Evolutionary conservation across 2,888 invertebrate genomes (phyloP), one percentile per base, ranked within the genome.

Genomic region (Trichopoda pennipes): DNA sequence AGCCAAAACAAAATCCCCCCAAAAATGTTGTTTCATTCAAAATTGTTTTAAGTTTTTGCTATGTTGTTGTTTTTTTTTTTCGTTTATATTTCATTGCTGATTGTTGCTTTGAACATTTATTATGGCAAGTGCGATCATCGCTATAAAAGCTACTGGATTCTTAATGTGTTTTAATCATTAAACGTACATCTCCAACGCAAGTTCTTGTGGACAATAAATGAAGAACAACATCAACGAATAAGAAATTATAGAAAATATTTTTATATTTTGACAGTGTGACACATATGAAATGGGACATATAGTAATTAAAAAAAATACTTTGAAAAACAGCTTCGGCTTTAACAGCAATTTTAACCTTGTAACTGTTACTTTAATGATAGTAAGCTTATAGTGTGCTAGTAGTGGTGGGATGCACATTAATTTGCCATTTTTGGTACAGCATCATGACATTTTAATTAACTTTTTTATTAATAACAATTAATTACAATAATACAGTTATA

Each of bases 161-260:
- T 90, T 90, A 90, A 90, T 90, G 90, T 91, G 90, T 90, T 90
- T 90, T 90, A 90, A 90, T 91, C 91, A 90, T 88, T 85, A 81
- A 85, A 85, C 81, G 85, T 85, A 85, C 82, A 82, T 79, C 79
- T 73, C 73, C 77, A 77, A 70, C 63, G 70, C 77, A 77, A 70
- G 79, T 55, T 56, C 21, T 72, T 47, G 44, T 69, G 70, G 42
- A 51, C 64, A 28, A 78, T 51, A 51, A 23, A 38, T 7, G 44
- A 2, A 44, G 17, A 4, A 66, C 49, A 58, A 66, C 38, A 38
- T 12, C 1, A 38, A 38, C 38, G 49, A 77, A 66, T 56, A 66
- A 64, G 64, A 66, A 75, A 68, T 68, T 76, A 68, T 68, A 76
- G 32, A 53, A 51, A 76, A 58, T n/a, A 75, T 47, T 32, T 49